Evolutionary conservation across 2,113 vertebrate genomes (phyloP), one percentile per base, ranked within the genome.

Genomic region (Dipodomys ordii): DNA sequence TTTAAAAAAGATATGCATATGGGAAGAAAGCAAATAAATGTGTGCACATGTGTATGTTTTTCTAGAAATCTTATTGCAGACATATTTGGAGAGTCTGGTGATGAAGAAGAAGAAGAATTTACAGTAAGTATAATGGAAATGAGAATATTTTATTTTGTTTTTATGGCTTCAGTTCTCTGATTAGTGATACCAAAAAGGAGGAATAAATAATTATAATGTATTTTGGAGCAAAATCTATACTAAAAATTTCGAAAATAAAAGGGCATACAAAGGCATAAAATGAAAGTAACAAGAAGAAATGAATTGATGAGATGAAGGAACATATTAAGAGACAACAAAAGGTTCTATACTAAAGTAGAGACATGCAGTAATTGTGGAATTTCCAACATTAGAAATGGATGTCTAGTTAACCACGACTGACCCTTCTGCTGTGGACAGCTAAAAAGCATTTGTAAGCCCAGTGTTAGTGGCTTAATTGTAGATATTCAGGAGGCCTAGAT

Each of bases 21-120:
- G 39, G 73, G 64, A 89, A 84, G 30, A 81, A 90, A 94, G 62
- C 27, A 83, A 86, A 83, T 73, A 28, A 89, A 65, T 97, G 27
- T 93, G 9, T 92, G 39, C 1, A 39, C 39, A 39, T 39, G 39
- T 39, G 39, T 39, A 39, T 96, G 89, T 13, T 87, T 93, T 93
- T 91, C 13, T 97, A 99, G 99, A 98, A 99, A 99, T 96, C 99
- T 99, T 98, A 99, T 99, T 49, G 99, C 99, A 44, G 99, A 99
- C 97, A 99, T 99, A 97, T 99, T 99, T 95, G 99, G 99, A 83
- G 99, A 99, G 97, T 99, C 99, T 46, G 99, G 99, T 65, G 99
- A 99, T 96, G 99, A 99, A 96, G 99, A 99, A 72, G 99, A 98
- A 87, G 99, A 99, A 94, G 99, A 99, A 97, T 99, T 99, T 97